These are phyloP conservation scores for Neolamprologus longior DNA, from an alignment of 2,113 vertebrate species.

Conservation along the genomic window DNA sequence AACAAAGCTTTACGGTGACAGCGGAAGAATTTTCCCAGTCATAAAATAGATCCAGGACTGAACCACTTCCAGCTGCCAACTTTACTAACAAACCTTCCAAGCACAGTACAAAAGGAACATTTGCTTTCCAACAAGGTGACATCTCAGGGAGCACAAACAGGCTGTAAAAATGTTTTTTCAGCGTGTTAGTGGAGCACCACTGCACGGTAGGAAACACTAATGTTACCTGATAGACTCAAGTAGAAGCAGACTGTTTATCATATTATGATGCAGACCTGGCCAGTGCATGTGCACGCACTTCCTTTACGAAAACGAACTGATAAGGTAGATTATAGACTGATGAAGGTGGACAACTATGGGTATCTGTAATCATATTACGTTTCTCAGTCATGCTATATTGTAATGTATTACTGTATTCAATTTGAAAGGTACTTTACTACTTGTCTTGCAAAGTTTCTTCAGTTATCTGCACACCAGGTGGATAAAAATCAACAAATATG, in stretches of 20 bases:
- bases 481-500: neutral
- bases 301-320: neutral
- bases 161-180: neutral
- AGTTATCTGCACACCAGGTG: accelerated
- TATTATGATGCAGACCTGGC: neutral
- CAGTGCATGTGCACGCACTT: neutral
- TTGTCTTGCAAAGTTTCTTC: neutral
- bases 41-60: neutral
- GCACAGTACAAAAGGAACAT: neutral
- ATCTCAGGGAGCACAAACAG: neutral
- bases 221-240: neutral
- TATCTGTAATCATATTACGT: neutral
- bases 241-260: neutral
- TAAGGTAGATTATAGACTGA: neutral
- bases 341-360: neutral
- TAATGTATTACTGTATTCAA: neutral
- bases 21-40: neutral
- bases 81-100: neutral
- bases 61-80: neutral
- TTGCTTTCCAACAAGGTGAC: neutral
- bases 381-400: neutral
- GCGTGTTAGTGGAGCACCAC: neutral
- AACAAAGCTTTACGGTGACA: neutral
- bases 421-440: neutral
- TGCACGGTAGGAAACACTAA: neutral